Percentiles rank a stretch among this genome's conserved stretches.
Conservation (phyloP, 2,888 invertebrate genomes). For the Meta bourneti region DNA sequence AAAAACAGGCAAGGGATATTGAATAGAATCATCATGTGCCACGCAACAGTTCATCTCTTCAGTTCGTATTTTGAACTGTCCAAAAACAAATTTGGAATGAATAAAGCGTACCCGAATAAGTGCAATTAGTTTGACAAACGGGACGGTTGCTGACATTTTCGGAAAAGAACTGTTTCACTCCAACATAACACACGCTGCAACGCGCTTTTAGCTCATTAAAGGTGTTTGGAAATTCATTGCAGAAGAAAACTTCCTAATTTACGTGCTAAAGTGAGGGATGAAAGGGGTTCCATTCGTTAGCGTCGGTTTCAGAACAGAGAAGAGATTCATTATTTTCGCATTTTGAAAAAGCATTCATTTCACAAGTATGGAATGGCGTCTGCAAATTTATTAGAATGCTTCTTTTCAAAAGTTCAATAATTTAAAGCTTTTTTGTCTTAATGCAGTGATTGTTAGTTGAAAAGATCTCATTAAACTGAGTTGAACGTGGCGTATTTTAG, state of each 20-base stretch:
- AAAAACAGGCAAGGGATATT: too few species aligned
- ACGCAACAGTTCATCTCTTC: too few species aligned
- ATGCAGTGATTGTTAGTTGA: background rate
- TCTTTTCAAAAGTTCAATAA: background rate
- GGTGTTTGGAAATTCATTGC: background rate
- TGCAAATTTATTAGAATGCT: background rate
- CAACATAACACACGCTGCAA: background rate
- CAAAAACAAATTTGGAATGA: background rate
- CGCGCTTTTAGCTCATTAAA: background rate
- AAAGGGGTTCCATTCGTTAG: background rate
- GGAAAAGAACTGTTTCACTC: background rate
- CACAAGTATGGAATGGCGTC: background rate
- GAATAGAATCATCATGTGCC: too few species aligned
- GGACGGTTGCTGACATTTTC: background rate
- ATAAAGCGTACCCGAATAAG: background rate
- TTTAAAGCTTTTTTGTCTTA: background rate
- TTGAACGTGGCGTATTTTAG: background rate
- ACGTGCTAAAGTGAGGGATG: background rate
- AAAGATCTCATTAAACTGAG: background rate
- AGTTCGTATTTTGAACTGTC: too few species aligned
- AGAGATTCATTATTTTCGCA: background rate
- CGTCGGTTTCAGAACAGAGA: background rate
- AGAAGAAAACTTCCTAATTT: conserved; percentile 3
- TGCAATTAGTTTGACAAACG: background rate
- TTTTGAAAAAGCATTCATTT: background rate